phyloP scores from a whole-genome alignment of 2,797 vertebrate genomes.

The Cynodonichthys magdalenae region DNA sequence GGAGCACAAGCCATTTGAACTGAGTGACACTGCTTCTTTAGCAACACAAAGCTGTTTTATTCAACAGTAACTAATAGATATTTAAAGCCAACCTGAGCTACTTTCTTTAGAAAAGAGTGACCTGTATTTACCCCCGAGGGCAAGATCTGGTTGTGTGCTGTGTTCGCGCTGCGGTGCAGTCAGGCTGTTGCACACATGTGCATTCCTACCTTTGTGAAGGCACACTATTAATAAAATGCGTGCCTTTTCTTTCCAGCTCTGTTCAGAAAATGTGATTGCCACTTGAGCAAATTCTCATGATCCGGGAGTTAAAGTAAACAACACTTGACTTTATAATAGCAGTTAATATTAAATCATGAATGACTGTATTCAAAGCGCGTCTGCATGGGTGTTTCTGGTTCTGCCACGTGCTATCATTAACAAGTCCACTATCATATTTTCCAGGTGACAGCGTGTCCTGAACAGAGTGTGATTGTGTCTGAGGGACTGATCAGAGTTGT shows the following conservation, averaged over 20 bases:
- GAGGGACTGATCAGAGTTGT: constrained; percentile 31
- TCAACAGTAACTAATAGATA: no score
- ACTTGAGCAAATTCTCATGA: not conserved
- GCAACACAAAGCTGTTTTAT: no score
- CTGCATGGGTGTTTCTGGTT: constrained; percentile 1
- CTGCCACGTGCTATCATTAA: constrained; percentile 2
- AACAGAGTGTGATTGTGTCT: constrained; percentile 18
- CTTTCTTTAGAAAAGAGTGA: not conserved
- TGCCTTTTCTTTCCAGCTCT: not conserved
- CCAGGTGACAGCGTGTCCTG: constrained; percentile 59
- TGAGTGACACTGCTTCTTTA: no score
- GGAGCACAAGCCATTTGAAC: no score
- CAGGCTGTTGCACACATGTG: not conserved
- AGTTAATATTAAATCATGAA: not conserved
- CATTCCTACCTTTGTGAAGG: not conserved
- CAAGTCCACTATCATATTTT: constrained; percentile 53
- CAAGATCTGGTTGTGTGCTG: not conserved
- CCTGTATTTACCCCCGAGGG: not conserved
- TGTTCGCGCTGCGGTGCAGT: not conserved
- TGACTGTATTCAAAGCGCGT: not conserved
- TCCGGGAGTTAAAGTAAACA: not conserved
- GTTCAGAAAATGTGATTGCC: no score
- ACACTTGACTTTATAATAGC: not conserved
- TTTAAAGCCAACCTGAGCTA: no score
- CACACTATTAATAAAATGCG: not conserved